Percentiles rank a stretch among this genome's conserved stretches.
Evolutionary conservation across 2,888 invertebrate genomes (phyloP).

Genomic region (Cyrtodaria siliqua): DNA sequence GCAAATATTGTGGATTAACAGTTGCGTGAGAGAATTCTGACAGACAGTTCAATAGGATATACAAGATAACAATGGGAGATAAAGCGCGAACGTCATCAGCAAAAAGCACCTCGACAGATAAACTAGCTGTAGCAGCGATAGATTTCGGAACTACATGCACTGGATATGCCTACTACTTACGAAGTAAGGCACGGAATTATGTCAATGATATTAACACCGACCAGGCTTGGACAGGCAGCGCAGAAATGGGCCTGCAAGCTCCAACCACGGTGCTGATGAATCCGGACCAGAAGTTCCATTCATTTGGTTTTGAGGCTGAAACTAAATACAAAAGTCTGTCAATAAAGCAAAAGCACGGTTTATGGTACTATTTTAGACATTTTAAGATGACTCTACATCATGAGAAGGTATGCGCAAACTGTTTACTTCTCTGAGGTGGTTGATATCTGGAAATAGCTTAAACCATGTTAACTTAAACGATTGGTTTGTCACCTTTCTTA

Average conservation of each 20-base stretch:
- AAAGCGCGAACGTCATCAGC: too few species aligned
- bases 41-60: too few species aligned
- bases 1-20: too few species aligned
- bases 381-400: slow-evolving; percentile 60
- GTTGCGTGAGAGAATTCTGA: too few species aligned
- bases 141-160: slow-evolving; percentile 33
- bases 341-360: slow-evolving; percentile 30
- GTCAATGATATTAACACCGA: slow-evolving; percentile 39
- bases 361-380: slow-evolving; percentile 47
- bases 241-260: slow-evolving; percentile 45
- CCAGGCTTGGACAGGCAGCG: slow-evolving; percentile 43
- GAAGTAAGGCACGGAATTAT: slow-evolving; percentile 15
- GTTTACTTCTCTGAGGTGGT: too few species aligned
- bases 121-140: slow-evolving; percentile 12
- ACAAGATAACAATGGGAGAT: too few species aligned
- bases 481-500: too few species aligned
- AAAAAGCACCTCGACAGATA: too few species aligned
- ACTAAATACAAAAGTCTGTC: slow-evolving; percentile 39
- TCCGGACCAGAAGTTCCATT: slow-evolving; percentile 31
- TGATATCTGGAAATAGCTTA: too few species aligned
- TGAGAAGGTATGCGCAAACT: slow-evolving; percentile 40
- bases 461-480: too few species aligned
- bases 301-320: slow-evolving; percentile 56
- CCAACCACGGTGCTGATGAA: slow-evolving; percentile 45
- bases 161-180: slow-evolving; percentile 44